Conservation (phyloP, 2,888 invertebrate genomes). For the Eretmocerus hayati region DNA sequence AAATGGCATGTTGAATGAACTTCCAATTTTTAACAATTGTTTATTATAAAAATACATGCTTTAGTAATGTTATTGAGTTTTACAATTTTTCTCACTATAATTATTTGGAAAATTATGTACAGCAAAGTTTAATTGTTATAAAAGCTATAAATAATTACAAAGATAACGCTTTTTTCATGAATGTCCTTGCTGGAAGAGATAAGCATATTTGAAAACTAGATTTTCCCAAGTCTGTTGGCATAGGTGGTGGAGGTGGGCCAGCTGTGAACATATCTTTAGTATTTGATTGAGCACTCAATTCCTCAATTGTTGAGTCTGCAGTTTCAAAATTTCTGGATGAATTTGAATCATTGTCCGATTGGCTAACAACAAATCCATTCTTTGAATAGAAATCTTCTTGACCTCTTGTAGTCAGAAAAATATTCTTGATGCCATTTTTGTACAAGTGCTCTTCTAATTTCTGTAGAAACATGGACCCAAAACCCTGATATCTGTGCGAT, state of each 20-base stretch:
- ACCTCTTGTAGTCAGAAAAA: conserved; percentile 66
- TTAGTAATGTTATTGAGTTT: conserved; percentile 2
- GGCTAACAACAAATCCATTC: conserved; percentile 64
- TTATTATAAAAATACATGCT: conserved; percentile 18
- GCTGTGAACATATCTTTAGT: conserved; percentile 14
- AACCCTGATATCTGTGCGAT: conserved; percentile 64
- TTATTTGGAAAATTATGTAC: conserved; percentile 16
- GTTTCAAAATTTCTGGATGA: conserved; percentile 44
- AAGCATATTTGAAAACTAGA: conserved; percentile 13
- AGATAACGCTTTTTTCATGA: conserved; percentile 24
- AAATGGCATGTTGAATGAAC: no score
- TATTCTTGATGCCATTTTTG: conserved; percentile 55
- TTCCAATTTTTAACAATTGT: conserved; percentile 4
- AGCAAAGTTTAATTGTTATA: conserved; percentile 11
- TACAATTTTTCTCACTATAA: neutral
- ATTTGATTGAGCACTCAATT: conserved; percentile 2
- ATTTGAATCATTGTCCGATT: conserved; percentile 61
- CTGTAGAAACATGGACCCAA: conserved; percentile 69
- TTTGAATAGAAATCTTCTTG: conserved; percentile 70
- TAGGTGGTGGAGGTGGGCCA: conserved; percentile 45
- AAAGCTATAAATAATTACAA: conserved; percentile 1
- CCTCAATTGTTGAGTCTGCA: conserved; percentile 1
- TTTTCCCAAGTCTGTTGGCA: conserved; percentile 33
- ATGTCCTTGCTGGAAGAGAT: conserved; percentile 21
- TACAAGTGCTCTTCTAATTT: conserved; percentile 66